phyloP scores from a whole-genome alignment of 2,797 vertebrate species.

The Moxostoma hubbsi region DNA sequence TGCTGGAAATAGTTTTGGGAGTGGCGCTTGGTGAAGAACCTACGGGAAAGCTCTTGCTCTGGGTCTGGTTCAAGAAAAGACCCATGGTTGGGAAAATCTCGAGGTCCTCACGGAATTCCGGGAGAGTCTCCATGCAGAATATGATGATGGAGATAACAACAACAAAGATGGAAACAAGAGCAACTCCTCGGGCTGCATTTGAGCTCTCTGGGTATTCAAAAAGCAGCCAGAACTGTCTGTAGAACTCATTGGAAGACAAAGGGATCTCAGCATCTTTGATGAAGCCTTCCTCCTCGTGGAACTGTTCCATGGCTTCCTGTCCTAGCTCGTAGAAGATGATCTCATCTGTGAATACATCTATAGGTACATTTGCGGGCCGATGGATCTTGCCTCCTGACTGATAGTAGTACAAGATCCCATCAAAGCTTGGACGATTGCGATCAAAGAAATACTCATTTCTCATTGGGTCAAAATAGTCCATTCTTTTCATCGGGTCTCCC shows the following conservation, averaged over 20 bases:
- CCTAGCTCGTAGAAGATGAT: constrained; percentile 94
- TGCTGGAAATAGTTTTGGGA: constrained; percentile 66
- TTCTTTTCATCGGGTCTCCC: constrained; percentile 88
- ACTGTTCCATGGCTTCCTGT: constrained; percentile 91
- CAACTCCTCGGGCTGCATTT: constrained; percentile 89
- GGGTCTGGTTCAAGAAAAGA: constrained; percentile 71
- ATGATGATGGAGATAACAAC: constrained; percentile 96
- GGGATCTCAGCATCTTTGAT: constrained; percentile 91
- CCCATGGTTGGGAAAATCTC: constrained; percentile 71
- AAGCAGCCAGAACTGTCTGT: constrained; percentile 94
- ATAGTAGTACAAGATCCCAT: constrained; percentile 96
- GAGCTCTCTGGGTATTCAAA: constrained; percentile 98
- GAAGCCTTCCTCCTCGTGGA: constrained; percentile 96
- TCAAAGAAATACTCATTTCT: constrained; percentile 98
- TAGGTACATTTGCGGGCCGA: constrained; percentile 92
- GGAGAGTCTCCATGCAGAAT: constrained; percentile 97
- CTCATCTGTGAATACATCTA: constrained; percentile 94
- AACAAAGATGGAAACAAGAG: constrained; percentile 91
- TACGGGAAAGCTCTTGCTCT: constrained; percentile 63
- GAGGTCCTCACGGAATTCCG: constrained; percentile 92
- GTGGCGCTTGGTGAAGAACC: constrained; percentile 47
- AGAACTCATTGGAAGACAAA: constrained; percentile 88
- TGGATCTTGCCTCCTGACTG: constrained; percentile 95
- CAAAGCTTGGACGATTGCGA: constrained; percentile 94
- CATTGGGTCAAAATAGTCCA: constrained; percentile 96